Evolutionary conservation across 1,140 invertebrate species (phyloP).

Genomic region (Eueides isabella): DNA sequence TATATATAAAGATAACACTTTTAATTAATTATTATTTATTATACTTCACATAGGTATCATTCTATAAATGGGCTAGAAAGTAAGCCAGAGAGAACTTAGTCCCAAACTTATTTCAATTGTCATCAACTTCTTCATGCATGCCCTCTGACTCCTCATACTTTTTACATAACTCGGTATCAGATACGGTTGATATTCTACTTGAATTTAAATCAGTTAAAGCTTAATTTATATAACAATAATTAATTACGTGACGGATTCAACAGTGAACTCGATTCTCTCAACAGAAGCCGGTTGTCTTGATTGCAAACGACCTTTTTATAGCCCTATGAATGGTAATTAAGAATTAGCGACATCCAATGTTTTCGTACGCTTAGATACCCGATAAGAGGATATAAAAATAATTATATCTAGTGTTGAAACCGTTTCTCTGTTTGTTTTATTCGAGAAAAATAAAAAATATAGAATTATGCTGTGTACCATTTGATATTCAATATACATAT

Average conservation of each 20-base stretch:
- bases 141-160: too few relatives aligned
- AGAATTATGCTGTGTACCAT: not conserved
- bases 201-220: too few relatives aligned
- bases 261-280: slow-evolving; percentile 12
- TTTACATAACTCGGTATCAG: too few relatives aligned
- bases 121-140: too few relatives aligned
- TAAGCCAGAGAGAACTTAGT: too few relatives aligned
- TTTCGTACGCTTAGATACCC: slow-evolving; percentile 13
- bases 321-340: slow-evolving; percentile 51
- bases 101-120: too few relatives aligned
- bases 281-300: slow-evolving; percentile 38
- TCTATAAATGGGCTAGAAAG: too few relatives aligned
- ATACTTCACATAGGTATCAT: too few relatives aligned
- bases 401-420: not conserved
- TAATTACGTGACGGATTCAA: not conserved
- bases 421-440: not conserved
- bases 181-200: too few relatives aligned
- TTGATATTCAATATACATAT: not conserved
- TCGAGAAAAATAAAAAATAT: not conserved
- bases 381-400: not conserved
- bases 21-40: too few relatives aligned
- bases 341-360: slow-evolving; percentile 39
- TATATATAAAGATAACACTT: too few relatives aligned
- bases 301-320: slow-evolving; percentile 47
- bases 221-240: not conserved